Base-by-base conservation (phyloP, 2,888 invertebrate species). In the Ichneumoninae sp. region DNA sequence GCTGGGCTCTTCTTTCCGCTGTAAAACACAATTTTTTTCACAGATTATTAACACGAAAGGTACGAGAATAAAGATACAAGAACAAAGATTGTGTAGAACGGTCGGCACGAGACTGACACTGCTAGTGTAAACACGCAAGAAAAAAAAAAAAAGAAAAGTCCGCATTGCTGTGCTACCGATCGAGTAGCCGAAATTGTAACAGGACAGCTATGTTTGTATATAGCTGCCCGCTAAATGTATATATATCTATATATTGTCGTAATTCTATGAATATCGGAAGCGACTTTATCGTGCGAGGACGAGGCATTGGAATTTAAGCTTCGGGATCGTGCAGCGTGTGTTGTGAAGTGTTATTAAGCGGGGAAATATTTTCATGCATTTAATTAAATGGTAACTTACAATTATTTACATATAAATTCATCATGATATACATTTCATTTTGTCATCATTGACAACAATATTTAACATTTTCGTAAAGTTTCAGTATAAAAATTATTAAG, bases 1-100 rank as follows among this genome's bases (percentile, higher is more conserved):
- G 94, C 94, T 98, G 98, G 19, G 98, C 98, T 93, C 98, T 95
- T 92, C 98, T 95, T 94, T 98, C 98, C 93, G 98, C 98, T 97
- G 94, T 30, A 79, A 79, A 83, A 74, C 26, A 78, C 50, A 74
- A 36, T n/a, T 16, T 72, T 76, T 70, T 72, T 50, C 66, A 60
- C 47, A 52, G 10, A 65, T 69, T 74, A 80, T 75, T 62, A 71
- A n/a, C 62, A 44, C 30, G 36, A 36, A 16, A 52, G 1, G 66
- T 44, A 57, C 44, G 13, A 22, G 10, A 65, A 3, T 52, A 40
- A 22, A 10, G 3, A 62, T 54, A 71, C n/a, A 40, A 66, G 26
- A 57, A 40, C 65, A 52, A 74, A 47, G 40, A 40, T 50, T 70
- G 33, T 26, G 26, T 22, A 16, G 40, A 52, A 44, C 60, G 75